A percentile compares a stretch with the other conserved stretches of the same genome.
These are phyloP conservation scores for Meloidogyne chitwoodi DNA, from an alignment of 1,140 invertebrate species.

Conservation along the genomic window DNA sequence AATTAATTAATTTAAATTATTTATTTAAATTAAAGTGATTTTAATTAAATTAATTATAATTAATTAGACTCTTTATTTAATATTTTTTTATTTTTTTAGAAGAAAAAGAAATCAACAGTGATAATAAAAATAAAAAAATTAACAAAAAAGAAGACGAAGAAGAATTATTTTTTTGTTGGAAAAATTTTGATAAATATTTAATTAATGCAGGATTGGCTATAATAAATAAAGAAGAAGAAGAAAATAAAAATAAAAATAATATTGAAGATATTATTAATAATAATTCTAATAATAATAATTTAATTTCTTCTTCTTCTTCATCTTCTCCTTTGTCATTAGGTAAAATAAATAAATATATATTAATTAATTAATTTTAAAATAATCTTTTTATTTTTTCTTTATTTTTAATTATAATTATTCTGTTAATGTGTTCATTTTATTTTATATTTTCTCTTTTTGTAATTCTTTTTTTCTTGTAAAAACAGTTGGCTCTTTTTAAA, in stretches of 20 bases:
- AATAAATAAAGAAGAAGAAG: not conserved
- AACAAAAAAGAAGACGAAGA: not conserved
- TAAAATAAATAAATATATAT: too few relatives aligned
- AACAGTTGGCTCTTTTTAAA: not conserved
- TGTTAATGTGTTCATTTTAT: not conserved
- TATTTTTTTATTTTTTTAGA: not conserved
- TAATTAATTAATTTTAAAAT: not conserved
- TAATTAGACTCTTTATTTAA: too few relatives aligned
- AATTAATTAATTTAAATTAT: too few relatives aligned
- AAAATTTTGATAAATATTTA: not conserved
- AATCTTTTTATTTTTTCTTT: not conserved
- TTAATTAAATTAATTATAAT: too few relatives aligned
- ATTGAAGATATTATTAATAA: too few relatives aligned
- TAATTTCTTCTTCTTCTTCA: too few relatives aligned
- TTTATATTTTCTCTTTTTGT: not conserved
- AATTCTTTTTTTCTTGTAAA: not conserved
- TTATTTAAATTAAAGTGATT: too few relatives aligned
- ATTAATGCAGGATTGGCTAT: not conserved
- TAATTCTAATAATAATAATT: too few relatives aligned
- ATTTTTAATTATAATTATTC: not conserved
- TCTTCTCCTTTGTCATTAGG: too few relatives aligned
- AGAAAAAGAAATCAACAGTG: not conserved
- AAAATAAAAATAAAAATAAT: not conserved
- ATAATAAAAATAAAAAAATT: not conserved
- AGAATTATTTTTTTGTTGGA: not conserved